These are phyloP conservation scores for Mycetomoellerius zeteki DNA, from an alignment of 1,140 invertebrate species.

Conservation along the genomic window DNA sequence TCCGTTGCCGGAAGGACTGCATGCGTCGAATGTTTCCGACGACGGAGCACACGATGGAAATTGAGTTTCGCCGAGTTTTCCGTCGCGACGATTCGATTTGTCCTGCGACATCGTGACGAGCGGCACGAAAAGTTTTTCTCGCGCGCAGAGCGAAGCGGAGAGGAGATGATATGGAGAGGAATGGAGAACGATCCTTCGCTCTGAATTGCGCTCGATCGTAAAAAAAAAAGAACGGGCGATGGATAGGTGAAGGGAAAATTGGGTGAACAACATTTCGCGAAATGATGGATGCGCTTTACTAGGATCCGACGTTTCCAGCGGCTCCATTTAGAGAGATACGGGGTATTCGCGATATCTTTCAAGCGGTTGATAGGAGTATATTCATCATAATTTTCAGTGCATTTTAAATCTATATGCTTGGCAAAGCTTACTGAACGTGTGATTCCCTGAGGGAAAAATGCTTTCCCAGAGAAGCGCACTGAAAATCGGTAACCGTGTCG, in stretches of 20 bases:
- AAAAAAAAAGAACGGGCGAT: neutral
- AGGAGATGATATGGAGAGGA: neutral
- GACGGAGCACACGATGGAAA: slow-evolving; percentile 54
- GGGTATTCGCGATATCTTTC: neutral
- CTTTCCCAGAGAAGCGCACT: neutral
- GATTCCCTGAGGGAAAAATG: neutral
- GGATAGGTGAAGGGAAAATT: slow-evolving; percentile 7
- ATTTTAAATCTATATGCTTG: slow-evolving; percentile 20
- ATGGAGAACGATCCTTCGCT: neutral
- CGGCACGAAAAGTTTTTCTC: slow-evolving; percentile 45
- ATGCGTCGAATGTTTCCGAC: slow-evolving; percentile 47
- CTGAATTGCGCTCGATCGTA: slow-evolving; percentile 6
- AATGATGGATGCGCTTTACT: slow-evolving; percentile 33
- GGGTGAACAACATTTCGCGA: slow-evolving; percentile 15
- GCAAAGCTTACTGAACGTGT: neutral
- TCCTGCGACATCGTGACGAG: slow-evolving; percentile 61
- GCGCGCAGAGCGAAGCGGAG: neutral
- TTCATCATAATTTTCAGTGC: slow-evolving; percentile 11
- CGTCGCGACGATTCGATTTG: slow-evolving; percentile 70
- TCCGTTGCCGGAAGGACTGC: neutral
- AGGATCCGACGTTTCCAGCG: neutral
- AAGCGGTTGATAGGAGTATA: neutral
- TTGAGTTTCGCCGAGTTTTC: slow-evolving; percentile 68
- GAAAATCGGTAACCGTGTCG: slow-evolving; percentile 11
- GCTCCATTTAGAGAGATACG: neutral